Base-by-base conservation (phyloP, 1,140 invertebrate species). In the Formica selysi region DNA sequence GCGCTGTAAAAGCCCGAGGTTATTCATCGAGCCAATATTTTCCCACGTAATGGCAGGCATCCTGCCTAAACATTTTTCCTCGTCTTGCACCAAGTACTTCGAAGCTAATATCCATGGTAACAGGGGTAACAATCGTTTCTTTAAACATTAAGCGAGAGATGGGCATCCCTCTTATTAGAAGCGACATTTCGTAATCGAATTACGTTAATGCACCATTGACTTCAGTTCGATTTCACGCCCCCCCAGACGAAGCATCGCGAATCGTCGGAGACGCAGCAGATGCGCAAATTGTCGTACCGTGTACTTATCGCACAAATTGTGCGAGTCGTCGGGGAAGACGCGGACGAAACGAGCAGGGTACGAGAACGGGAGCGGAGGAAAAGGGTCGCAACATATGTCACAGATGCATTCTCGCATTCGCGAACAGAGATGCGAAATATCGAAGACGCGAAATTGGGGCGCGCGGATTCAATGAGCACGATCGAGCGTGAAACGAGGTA, bases 401-500 rank as follows among this genome's bases (percentile, higher is more conserved):
- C 64, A 65, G 89, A 90, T 90, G 89, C 71, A 79, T 90, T 83
- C 62, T 83, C 38, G 29, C 79, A 74, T 62, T 70, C 71, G 71
- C 61, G 51, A 1, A 90, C 86, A 90, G 90, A 86, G 68, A 84
- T 76, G 73, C 83, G 84, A 90, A 90, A 90, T 90, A 90, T 90
- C 83, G 78, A 62, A 85, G 89, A 71, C 29, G 78, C 61, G 61
- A 90, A 90, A 90, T 90, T 90, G 87, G 89, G 89, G 81, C 76
- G 71, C 64, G 65, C 61, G 83, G 76, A 90, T 86, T 88, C 89
- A 84, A 87, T 88, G 78, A 90, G 73, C 86, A 88, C 83, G 78
- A 88, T 90, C 83, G 86, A 90, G 81, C 89, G 78, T 90, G 86
- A 90, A 90, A 90, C 89, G 89, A 88, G 59, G 61, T 86, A 90